Evolutionary conservation across 2,797 vertebrate species (phyloP), one percentile per base, ranked within the genome.

Genomic region (Myotis myotis): DNA sequence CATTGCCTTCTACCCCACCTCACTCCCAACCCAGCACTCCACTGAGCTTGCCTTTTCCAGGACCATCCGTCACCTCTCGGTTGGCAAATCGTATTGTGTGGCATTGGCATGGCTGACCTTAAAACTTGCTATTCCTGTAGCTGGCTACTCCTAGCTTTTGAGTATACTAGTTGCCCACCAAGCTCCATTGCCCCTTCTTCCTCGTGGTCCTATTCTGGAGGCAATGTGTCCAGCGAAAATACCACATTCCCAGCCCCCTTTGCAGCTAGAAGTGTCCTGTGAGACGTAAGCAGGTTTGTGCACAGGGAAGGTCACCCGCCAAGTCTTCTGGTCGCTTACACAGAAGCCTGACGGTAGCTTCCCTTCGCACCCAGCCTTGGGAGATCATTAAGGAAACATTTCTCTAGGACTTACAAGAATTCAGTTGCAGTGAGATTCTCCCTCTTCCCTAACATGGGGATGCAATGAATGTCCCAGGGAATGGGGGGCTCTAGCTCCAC

Each of bases 401-500:
- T 60, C 44, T 25, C 62, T 19, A 20, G 49, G 49, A 88, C 28
- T 87, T 53, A 60, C 10, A 15, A 64, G 76, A 70, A 62, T 53
- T 87, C 51, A 80, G 33, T 62, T 66, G 36, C 12, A 44, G 33
- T 44, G 41, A 84, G 75, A 60, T 38, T 38, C 75, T 82, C 44
- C 5, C 47, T 79, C 49, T 85, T 53, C 38, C 11, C 28, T 11
- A 41, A 10, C 7, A 8, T 0, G 9, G 8, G 19, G 16, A 11
- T n/a, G 23, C 33, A 16, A 0, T 70, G 64, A 55, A 10, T 22
- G 3, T 16, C 4, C 44, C 5, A 17, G 3, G 53, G 23, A 1
- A 8, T 1, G 3, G 1, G 8, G 6, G 6, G 23, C 38, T 33
- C 12, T 16, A 33, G 25, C 30, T 79, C 3, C 1, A 13, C 12